Conservation (phyloP, 2,797 vertebrate species). For the Schizothorax lantsangensis region DNA sequence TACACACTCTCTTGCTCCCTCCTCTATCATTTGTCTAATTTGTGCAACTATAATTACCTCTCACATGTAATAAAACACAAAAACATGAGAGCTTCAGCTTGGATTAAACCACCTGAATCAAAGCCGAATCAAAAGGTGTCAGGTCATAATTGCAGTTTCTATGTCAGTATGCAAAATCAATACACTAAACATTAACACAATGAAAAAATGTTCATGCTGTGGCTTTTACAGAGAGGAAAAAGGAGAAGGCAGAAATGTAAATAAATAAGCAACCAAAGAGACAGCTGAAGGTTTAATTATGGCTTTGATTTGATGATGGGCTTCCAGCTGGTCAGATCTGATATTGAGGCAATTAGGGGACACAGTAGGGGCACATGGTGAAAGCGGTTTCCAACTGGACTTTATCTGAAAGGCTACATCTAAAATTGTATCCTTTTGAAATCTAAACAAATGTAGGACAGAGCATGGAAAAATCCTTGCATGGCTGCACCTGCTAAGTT, state of each 20-base stretch:
- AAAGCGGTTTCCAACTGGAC: background rate
- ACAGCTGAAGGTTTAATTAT: slow-evolving; percentile 59
- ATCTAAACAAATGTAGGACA: slow-evolving; percentile 6
- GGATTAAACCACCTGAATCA: slow-evolving; percentile 75
- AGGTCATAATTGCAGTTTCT: slow-evolving; percentile 69
- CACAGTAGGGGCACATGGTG: slow-evolving; percentile 33
- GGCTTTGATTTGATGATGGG: slow-evolving; percentile 60
- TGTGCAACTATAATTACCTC: slow-evolving; percentile 80
- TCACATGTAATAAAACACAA: slow-evolving; percentile 74
- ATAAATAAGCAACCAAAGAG: slow-evolving; percentile 59
- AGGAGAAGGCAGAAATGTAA: slow-evolving; percentile 53
- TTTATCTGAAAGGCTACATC: background rate
- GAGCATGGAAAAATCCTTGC: slow-evolving; percentile 1
- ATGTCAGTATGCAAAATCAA: slow-evolving; percentile 70
- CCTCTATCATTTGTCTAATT: slow-evolving; percentile 77
- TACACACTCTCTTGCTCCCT: slow-evolving; percentile 63
- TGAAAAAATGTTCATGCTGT: slow-evolving; percentile 59
- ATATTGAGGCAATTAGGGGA: slow-evolving; percentile 49
- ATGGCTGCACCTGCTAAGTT: slow-evolving; percentile 84
- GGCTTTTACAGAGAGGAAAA: slow-evolving; percentile 43
- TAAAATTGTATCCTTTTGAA: background rate
- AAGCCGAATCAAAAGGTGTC: slow-evolving; percentile 69
- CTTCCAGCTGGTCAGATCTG: slow-evolving; percentile 54
- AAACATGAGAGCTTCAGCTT: slow-evolving; percentile 70
- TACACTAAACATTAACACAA: slow-evolving; percentile 62